Conservation (phyloP, 2,113 vertebrate species). For the Ornithorhynchus anatinus region DNA sequence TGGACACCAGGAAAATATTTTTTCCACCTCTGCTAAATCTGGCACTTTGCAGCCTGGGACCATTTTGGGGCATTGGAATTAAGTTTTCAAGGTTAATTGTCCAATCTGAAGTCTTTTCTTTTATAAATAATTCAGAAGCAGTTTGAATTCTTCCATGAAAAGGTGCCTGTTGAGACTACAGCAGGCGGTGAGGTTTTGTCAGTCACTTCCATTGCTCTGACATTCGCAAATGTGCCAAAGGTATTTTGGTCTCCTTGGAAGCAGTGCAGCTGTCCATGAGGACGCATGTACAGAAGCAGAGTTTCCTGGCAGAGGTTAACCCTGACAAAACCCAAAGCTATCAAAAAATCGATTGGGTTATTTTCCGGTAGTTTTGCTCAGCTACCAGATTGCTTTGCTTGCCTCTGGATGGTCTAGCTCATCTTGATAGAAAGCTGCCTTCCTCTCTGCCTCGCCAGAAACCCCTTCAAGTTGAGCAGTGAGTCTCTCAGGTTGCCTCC, state of each 20-base stretch:
- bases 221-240: constrained; percentile 59
- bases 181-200: neutral
- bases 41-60: neutral
- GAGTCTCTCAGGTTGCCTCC: too few relatives aligned
- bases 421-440: too few relatives aligned
- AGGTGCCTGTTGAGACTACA: constrained; percentile 55
- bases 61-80: constrained; percentile 52
- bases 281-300: constrained; percentile 39
- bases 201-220: constrained; percentile 50
- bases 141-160: constrained; percentile 48
- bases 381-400: constrained; percentile 23
- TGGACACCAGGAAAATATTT: neutral
- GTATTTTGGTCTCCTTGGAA: constrained; percentile 45
- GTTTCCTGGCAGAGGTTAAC: constrained; percentile 13
- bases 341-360: neutral
- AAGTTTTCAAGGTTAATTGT: constrained; percentile 70
- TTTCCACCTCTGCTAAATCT: neutral
- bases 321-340: constrained; percentile 44
- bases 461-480: too few relatives aligned
- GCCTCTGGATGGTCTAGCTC: too few relatives aligned
- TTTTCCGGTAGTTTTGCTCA: neutral
- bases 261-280: constrained; percentile 26
- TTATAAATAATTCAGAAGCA: constrained; percentile 63
- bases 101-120: constrained; percentile 58
- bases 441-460: too few relatives aligned